Evolutionary conservation across 2,113 vertebrate genomes (phyloP).

Genomic region (Parus major): DNA sequence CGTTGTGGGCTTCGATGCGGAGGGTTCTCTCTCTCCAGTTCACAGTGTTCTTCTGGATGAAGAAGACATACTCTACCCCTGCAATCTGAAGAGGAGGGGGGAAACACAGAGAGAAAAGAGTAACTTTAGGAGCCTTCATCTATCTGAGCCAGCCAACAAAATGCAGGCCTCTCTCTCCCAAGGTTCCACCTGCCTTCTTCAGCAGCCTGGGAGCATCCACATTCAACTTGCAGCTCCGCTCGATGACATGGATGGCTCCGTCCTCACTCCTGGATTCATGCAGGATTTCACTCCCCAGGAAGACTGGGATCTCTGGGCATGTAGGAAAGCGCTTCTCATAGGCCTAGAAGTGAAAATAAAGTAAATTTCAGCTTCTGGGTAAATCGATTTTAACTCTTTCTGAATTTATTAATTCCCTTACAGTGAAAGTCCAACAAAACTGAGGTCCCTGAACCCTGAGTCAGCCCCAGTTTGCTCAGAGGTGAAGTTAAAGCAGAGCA

Average conservation of each 20-base stretch:
- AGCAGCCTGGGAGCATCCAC: constrained; percentile 84
- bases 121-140: background rate
- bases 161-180: background rate
- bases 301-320: constrained; percentile 82
- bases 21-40: constrained; percentile 84
- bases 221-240: constrained; percentile 80
- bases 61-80: constrained; percentile 81
- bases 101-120: background rate
- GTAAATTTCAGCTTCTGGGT: background rate
- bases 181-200: constrained; percentile 74
- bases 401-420: background rate
- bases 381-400: background rate
- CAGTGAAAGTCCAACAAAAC: background rate
- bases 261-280: constrained; percentile 75
- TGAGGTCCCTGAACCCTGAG: background rate
- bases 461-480: background rate
- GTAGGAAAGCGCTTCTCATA: constrained; percentile 85
- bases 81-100: constrained; percentile 68
- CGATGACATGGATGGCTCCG: constrained; percentile 75
- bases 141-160: background rate
- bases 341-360: constrained; percentile 63
- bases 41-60: constrained; percentile 82
- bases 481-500: background rate
- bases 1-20: constrained; percentile 80
- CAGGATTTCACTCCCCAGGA: constrained; percentile 81